Base-by-base conservation (phyloP, 1,140 invertebrate genomes). In the Theocolax elegans region DNA sequence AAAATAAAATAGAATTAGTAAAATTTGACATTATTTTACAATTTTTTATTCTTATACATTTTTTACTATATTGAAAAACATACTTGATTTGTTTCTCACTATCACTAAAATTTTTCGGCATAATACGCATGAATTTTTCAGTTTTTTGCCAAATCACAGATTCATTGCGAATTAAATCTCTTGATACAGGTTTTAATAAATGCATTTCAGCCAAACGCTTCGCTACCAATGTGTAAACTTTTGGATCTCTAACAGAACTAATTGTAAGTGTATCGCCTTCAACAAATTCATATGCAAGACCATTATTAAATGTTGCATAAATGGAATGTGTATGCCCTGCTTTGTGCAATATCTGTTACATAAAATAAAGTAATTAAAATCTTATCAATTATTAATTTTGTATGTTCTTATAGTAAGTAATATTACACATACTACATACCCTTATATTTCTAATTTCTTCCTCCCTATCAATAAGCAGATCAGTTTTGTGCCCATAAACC, bases 401-500 rank as follows among this genome's bases (percentile, higher is more conserved):
- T 59, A 42, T 23, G n/a, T 49, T 35, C 51, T 69, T 60, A 58
- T 23, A 56, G 48, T 46, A 27, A 74, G 64, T 65, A 35, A 71
- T 62, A 29, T 10, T 60, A 51, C 54, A 42, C n/a, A n/a, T n/a
- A 38, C 51, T 35, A 70, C 76, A 81, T 83, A 91, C 90, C 83
- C 85, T 77, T 76, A 93, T 91, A 75, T 91, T 92, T 75, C 82
- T 88, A 48, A 91, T 91, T 87, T 97, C 96, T 69, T 91, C 90
- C 79, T 92, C 90, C 77, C 97, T 88, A 86, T 99, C 94, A 79
- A 99, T 97, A 65, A 99, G 89, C 70, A 95, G 86, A 83, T 98
- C 96, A 1, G 97, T 97, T 81, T 96, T 96, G 72, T 94, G 90
- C 9, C 97, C 97, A 89, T 98, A 99, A 71, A 99, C 90, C 75